These are phyloP conservation scores for Electrophaes corylata DNA, from an alignment of 2,888 invertebrate genomes.

Conservation along the genomic window DNA sequence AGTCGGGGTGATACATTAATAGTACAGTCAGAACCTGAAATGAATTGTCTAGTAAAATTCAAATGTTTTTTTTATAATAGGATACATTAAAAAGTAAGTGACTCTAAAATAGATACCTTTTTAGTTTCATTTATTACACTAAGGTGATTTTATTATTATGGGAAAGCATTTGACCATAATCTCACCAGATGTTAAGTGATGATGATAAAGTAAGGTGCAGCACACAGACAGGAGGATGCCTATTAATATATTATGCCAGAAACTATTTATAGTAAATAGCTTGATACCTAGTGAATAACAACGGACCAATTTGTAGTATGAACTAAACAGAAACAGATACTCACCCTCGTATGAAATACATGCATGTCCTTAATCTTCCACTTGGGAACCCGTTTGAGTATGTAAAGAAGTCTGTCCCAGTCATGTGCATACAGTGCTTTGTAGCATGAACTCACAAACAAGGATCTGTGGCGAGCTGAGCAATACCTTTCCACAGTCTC, in stretches of 20 bases:
- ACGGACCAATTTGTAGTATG: no score
- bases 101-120: no score
- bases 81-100: no score
- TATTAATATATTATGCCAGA: no score
- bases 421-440: constrained; percentile 69
- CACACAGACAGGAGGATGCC: no score
- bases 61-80: background rate
- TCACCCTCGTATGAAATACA: constrained; percentile 60
- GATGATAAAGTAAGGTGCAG: no score
- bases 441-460: constrained; percentile 33
- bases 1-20: constrained; percentile 70
- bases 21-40: constrained; percentile 70
- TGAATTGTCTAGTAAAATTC: background rate
- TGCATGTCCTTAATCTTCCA: constrained; percentile 53
- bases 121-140: no score
- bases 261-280: no score
- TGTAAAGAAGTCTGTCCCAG: constrained; percentile 68
- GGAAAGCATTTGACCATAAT: no score
- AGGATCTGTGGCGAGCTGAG: background rate
- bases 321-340: constrained; percentile 30
- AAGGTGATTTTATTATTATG: no score
- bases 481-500: constrained; percentile 11
- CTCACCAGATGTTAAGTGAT: no score
- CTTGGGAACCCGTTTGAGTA: constrained; percentile 64
- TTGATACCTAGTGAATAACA: no score